These are phyloP conservation scores for Nannoperca australis DNA, from an alignment of 2,797 vertebrate species.

Conservation along the genomic window DNA sequence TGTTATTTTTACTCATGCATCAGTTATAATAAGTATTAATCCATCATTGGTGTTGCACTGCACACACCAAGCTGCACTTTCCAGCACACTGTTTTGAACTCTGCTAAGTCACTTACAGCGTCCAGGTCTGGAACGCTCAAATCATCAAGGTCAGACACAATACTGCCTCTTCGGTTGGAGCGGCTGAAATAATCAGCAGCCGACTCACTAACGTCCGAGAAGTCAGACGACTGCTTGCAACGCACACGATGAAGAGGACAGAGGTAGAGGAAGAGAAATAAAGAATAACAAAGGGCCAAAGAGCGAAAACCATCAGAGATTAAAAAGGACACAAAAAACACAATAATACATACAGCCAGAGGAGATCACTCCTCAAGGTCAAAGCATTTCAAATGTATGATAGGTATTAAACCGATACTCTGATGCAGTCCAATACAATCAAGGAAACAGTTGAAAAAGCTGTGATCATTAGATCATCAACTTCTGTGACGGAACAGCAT, in stretches of 20 bases:
- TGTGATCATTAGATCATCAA: constrained; percentile 1
- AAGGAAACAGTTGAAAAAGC: neutral
- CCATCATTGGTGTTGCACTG: constrained; percentile 32
- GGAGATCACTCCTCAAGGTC: neutral
- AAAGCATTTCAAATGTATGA: neutral
- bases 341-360: constrained; percentile 9
- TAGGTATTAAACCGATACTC: neutral
- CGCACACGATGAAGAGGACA: constrained; percentile 35
- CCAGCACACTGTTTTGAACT: constrained; percentile 21
- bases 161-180: constrained; percentile 92
- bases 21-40: constrained; percentile 12
- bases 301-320: constrained; percentile 6
- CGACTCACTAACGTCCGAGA: constrained; percentile 92
- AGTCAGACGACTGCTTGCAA: constrained; percentile 87
- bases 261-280: constrained; percentile 41
- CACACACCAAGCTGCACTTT: constrained; percentile 28
- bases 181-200: constrained; percentile 97
- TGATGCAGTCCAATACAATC: neutral
- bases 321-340: constrained; percentile 28
- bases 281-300: constrained; percentile 36
- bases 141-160: constrained; percentile 94
- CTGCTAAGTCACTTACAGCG: constrained; percentile 87
- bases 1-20: constrained; percentile 52
- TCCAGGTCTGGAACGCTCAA: constrained; percentile 89
- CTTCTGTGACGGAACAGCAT: constrained; percentile 7